A percentile compares a stretch with the other conserved stretches of the same genome.
These are phyloP conservation scores for Scolanthus callimorphus DNA, from an alignment of 92 coral and sea anemone genomes.

Conservation along the genomic window DNA sequence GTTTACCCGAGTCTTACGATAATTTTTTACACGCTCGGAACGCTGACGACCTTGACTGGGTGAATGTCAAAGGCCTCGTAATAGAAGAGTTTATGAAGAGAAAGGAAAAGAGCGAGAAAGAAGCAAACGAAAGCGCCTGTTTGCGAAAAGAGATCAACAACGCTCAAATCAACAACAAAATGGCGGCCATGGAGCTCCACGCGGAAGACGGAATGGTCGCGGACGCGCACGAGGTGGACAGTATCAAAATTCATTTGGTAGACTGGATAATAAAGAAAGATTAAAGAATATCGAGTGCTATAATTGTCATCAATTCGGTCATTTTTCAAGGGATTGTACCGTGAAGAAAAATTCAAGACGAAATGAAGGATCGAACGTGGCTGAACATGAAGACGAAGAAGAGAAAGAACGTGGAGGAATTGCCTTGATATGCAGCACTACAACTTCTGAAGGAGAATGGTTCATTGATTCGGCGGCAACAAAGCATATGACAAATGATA, in stretches of 20 bases:
- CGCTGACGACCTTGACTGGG: constrained; percentile 59
- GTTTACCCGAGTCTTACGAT: constrained; percentile 60
- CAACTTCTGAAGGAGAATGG: constrained; percentile 26
- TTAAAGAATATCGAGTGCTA: constrained; percentile 10
- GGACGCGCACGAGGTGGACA: no score
- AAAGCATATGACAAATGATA: constrained; percentile 51
- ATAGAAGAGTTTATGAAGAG: constrained; percentile 28
- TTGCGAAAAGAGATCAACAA: constrained; percentile 17
- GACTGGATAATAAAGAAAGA: constrained; percentile 11
- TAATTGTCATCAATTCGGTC: constrained; percentile 18
- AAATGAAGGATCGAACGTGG: constrained; percentile 49
- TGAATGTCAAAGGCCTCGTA: constrained; percentile 26
- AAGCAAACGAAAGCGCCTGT: constrained; percentile 18
- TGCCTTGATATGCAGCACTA: constrained; percentile 47
- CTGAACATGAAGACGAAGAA: constrained; percentile 36
- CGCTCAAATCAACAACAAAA: no score
- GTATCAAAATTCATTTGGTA: no score
- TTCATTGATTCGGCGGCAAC: constrained; percentile 74
- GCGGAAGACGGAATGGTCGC: no score
- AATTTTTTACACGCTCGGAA: constrained; percentile 48
- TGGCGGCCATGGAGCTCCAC: no score
- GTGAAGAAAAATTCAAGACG: constrained; percentile 6
- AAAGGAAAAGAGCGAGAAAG: constrained; percentile 23
- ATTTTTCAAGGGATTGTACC: constrained; percentile 15
- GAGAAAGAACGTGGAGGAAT: no score